Percentiles rank a stretch among this genome's conserved stretches.
Evolutionary conservation across 1,140 invertebrate genomes (phyloP).

Genomic region (Reticulitermes speratus): DNA sequence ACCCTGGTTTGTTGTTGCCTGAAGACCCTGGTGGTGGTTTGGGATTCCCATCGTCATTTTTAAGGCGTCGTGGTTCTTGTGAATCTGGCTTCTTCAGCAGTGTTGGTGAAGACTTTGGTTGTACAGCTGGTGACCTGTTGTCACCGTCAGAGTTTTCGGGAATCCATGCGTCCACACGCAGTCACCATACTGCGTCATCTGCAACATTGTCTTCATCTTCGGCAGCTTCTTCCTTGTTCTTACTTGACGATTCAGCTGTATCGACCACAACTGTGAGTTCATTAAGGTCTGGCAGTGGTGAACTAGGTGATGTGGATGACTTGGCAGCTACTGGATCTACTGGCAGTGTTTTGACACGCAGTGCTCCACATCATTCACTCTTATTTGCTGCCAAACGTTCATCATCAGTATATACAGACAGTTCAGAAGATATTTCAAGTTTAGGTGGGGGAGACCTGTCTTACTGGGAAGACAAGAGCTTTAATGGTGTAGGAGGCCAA

Average conservation of each 20-base stretch:
- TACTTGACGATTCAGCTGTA: conserved; percentile 54
- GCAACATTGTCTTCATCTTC: conserved; percentile 56
- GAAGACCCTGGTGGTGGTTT: not conserved
- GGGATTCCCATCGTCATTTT: conserved; percentile 27
- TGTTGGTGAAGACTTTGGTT: conserved; percentile 68
- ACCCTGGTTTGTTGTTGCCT: not conserved
- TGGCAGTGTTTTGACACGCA: not conserved
- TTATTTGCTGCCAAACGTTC: conserved; percentile 63
- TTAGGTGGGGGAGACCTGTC: conserved; percentile 69
- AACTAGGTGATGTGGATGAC: conserved; percentile 53
- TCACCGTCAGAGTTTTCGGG: conserved; percentile 39
- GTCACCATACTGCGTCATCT: conserved; percentile 40
- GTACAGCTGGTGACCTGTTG: conserved; percentile 43
- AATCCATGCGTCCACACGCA: not conserved
- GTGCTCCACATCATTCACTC: conserved; percentile 39
- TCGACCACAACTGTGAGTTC: conserved; percentile 55
- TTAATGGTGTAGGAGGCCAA: conserved; percentile 37
- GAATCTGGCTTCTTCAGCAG: conserved; percentile 88
- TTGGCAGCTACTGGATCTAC: not conserved
- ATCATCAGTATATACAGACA: conserved; percentile 82
- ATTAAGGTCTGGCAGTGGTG: conserved; percentile 44
- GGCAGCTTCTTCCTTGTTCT: conserved; percentile 59
- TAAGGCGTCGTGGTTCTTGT: conserved; percentile 75
- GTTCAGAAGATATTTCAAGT: conserved; percentile 80
- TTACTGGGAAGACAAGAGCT: conserved; percentile 62